These are phyloP conservation scores for Erannis defoliaria DNA, from an alignment of 2,888 invertebrate genomes.

Conservation along the genomic window DNA sequence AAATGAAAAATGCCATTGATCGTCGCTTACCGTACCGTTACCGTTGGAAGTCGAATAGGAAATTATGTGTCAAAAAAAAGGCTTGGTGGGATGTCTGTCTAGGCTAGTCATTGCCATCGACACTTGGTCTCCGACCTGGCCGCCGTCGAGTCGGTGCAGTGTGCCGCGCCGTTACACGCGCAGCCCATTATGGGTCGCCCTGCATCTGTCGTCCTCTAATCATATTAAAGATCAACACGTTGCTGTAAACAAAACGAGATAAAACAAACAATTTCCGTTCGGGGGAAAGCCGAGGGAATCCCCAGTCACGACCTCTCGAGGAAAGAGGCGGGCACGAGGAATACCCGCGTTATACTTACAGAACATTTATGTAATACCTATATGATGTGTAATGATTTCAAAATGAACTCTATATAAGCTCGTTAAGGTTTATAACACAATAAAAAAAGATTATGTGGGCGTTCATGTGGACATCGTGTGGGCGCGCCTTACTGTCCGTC, in stretches of 20 bases:
- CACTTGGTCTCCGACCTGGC: not conserved
- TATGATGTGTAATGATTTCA: not conserved
- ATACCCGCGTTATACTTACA: no score
- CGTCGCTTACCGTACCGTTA: no score
- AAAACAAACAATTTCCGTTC: not conserved
- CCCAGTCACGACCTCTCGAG: not conserved
- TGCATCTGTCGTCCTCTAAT: not conserved
- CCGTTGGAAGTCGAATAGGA: no score
- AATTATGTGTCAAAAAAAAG: not conserved
- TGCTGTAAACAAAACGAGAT: not conserved
- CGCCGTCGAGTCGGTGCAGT: not conserved
- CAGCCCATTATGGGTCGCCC: not conserved
- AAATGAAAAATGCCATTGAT: no score
- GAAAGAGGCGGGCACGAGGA: conserved; percentile 2
- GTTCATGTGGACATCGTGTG: not conserved
- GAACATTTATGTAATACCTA: not conserved
- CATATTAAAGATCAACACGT: not conserved
- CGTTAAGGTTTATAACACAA: not conserved
- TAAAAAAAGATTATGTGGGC: not conserved
- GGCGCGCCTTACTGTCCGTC: not conserved
- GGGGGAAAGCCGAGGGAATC: not conserved
- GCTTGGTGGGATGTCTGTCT: no score
- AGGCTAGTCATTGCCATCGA: no score
- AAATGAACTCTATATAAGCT: not conserved
- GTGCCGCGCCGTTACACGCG: not conserved